Conservation (phyloP, 2,888 invertebrate genomes). For the Drosophila rubida region DNA sequence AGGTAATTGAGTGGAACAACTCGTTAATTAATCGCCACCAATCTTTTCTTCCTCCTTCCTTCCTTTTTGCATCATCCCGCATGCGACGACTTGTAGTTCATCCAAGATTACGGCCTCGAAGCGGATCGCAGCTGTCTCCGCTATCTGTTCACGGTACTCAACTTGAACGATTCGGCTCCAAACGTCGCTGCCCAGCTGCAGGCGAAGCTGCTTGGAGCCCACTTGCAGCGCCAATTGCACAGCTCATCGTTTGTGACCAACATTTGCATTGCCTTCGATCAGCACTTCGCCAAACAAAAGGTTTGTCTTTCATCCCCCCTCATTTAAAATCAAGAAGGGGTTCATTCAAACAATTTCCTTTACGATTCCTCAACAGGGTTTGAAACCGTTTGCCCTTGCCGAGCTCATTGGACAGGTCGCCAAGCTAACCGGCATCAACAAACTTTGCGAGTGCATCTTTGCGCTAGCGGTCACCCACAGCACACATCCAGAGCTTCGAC, state of each 20-base stretch:
- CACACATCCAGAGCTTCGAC: conserved; percentile 90
- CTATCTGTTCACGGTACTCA: conserved; percentile 95
- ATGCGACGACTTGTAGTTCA: conserved; percentile 87
- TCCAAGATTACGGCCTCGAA: conserved; percentile 96
- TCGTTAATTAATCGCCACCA: conserved; percentile 29
- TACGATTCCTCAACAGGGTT: conserved; percentile 86
- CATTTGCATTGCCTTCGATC: conserved; percentile 94
- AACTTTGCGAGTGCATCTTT: conserved; percentile 96
- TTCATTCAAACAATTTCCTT: not conserved
- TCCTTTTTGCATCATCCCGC: not conserved
- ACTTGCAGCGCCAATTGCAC: conserved; percentile 91
- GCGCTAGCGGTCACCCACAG: conserved; percentile 94
- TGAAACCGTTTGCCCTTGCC: conserved; percentile 91
- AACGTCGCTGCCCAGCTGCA: conserved; percentile 86
- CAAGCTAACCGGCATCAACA: conserved; percentile 93
- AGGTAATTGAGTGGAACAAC: conserved; percentile 43
- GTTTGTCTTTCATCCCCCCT: conserved; percentile 81
- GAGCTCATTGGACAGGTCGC: conserved; percentile 93
- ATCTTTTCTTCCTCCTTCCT: not conserved
- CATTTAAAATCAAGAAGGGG: too few species aligned
- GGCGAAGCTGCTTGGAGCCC: conserved; percentile 91
- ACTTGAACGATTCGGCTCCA: conserved; percentile 89
- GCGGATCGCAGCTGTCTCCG: conserved; percentile 98
- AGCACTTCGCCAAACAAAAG: conserved; percentile 91
- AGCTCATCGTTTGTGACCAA: conserved; percentile 95